Evolutionary conservation across 1,140 invertebrate species (phyloP), one percentile per base, ranked within the genome.

Genomic region (Lethrus apterus): DNA sequence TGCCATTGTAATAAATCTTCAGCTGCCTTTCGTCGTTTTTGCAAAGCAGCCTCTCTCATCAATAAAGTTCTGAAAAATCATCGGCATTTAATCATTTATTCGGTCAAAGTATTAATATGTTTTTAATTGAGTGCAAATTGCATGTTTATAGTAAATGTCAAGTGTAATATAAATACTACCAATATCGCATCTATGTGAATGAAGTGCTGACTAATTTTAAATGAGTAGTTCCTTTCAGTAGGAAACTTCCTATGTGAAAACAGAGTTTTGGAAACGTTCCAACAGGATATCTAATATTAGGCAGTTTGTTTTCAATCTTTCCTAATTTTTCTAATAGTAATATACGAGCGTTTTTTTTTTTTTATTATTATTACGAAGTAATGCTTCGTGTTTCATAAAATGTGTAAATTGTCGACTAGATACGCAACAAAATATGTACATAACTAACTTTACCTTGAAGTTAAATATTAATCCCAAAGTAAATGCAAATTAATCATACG

Each of bases 201-300:
- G 52, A 24, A 46, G 31, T 50, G 52, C 53, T 58, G 56, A 58
- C 56, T 59, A 62, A 62, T 62, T 58, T 62, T 52, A 55, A 58
- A 54, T 46, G 50, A 55, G 36, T 54, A 56, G 54, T 60, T 58
- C 56, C 56, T 59, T 20, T 35, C 30, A 47, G 51, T 48, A 59
- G 55, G 53, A 60, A 58, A 56, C 50, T 56, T 59, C 59, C 59
- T 56, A 45, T 35, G 38, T 50, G 38, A 56, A 57, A 56, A 58
- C 52, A 54, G 29, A 43, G 20, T 36, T 42, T 54, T 64, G 62
- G 62, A 51, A 30, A 7, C 7, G 14, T 17, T 55, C 61, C 61
- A 63, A 63, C 59, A 63, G 62, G 62, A 64, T 64, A 62, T 64
- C 62, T 64, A 64, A 58, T 55, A 55, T 60, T 63, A 63, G 50